A percentile compares a stretch with the other conserved stretches of the same genome.
Evolutionary conservation across 2,797 vertebrate species (phyloP).

Genomic region (Dermochelys coriacea): DNA sequence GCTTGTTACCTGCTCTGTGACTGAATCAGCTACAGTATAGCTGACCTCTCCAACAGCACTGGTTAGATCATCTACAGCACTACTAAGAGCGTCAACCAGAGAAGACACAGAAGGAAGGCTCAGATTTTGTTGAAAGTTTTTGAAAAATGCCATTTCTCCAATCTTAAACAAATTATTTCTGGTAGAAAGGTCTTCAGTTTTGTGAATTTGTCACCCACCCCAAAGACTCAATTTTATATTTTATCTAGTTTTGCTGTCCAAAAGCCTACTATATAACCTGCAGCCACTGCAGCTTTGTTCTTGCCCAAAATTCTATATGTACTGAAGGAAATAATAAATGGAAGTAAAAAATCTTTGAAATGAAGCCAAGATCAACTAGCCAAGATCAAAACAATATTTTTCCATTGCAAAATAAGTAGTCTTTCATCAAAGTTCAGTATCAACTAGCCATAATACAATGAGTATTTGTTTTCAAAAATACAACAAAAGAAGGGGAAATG

Average conservation of each 20-base stretch:
- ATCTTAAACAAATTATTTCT: slow-evolving; percentile 15
- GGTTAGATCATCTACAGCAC: slow-evolving; percentile 89
- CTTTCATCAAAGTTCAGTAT: slow-evolving; percentile 43
- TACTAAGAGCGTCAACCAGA: slow-evolving; percentile 90
- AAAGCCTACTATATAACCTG: slow-evolving; percentile 29
- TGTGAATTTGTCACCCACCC: slow-evolving; percentile 42
- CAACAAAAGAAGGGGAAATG: slow-evolving; percentile 13
- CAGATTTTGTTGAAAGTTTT: slow-evolving; percentile 91
- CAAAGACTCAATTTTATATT: slow-evolving; percentile 22
- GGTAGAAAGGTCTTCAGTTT: slow-evolving; percentile 21
- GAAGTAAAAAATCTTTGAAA: slow-evolving; percentile 66
- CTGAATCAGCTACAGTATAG: slow-evolving; percentile 90
- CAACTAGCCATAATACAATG: slow-evolving; percentile 59
- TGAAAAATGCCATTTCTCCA: slow-evolving; percentile 93
- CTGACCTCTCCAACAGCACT: slow-evolving; percentile 88
- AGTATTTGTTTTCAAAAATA: slow-evolving; percentile 59
- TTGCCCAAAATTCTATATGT: slow-evolving; percentile 44
- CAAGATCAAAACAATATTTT: slow-evolving; percentile 46
- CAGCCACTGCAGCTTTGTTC: slow-evolving; percentile 34
- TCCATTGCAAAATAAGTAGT: slow-evolving; percentile 51
- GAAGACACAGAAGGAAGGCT: slow-evolving; percentile 90
- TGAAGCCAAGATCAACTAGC: slow-evolving; percentile 66
- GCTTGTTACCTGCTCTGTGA: slow-evolving; percentile 92
- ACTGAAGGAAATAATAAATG: slow-evolving; percentile 45
- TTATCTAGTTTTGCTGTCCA: slow-evolving; percentile 42